phyloP scores from a whole-genome alignment of 2,888 invertebrate genomes.

The Periphyllus acericola region DNA sequence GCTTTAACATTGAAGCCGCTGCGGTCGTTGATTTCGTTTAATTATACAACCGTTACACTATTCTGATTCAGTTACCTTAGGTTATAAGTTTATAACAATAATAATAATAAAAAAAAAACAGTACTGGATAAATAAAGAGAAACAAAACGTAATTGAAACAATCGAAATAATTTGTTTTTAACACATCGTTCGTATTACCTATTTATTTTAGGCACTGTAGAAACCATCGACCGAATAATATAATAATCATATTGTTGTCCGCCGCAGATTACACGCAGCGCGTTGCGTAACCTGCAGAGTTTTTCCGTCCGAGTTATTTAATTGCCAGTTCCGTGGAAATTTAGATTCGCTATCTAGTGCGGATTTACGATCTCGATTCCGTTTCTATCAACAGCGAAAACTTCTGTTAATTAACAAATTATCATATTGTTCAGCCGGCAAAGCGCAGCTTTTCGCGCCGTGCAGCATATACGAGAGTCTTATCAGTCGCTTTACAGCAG shows the following conservation, averaged over 20 bases:
- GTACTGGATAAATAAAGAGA: neutral
- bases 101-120: neutral
- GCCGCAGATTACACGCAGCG: neutral
- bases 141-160: conserved; percentile 17
- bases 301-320: neutral
- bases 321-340: conserved; percentile 15
- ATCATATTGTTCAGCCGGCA: conserved; percentile 2
- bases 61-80: conserved; percentile 41
- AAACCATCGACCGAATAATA: neutral
- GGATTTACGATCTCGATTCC: conserved; percentile 19
- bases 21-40: conserved; percentile 59
- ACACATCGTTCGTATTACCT: neutral
- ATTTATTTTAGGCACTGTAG: neutral
- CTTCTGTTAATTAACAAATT: conserved; percentile 24
- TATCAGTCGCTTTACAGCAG: no score
- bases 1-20: conserved; percentile 48
- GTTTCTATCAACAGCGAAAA: conserved; percentile 4
- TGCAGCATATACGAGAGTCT: no score
- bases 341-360: conserved; percentile 24
- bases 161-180: conserved; percentile 10
- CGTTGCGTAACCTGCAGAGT: no score
- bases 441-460: neutral
- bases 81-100: neutral
- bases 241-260: neutral
- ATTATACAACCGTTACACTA: conserved; percentile 56